Conservation (phyloP, 2,888 invertebrate genomes). For the Pristionchus exspectatus region DNA sequence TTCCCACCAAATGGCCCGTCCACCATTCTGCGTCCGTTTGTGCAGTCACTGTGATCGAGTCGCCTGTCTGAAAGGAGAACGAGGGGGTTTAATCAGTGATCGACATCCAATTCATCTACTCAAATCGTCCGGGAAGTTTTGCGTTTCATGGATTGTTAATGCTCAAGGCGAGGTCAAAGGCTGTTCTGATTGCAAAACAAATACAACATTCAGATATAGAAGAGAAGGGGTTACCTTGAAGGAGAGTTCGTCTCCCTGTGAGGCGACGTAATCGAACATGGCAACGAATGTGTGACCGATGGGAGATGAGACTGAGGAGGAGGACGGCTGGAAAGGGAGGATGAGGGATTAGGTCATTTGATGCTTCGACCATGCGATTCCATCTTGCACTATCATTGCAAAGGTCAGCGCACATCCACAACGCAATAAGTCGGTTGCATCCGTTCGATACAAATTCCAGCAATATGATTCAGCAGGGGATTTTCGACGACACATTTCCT, state of each 20-base stretch:
- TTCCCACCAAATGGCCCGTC: slow-evolving; percentile 67
- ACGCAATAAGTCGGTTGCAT: too few species aligned
- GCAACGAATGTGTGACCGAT: slow-evolving; percentile 62
- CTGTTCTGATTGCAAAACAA: too few species aligned
- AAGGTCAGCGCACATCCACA: too few species aligned
- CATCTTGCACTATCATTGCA: too few species aligned
- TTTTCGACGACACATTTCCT: not conserved
- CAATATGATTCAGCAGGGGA: not conserved
- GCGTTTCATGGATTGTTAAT: too few species aligned
- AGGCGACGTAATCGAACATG: slow-evolving; percentile 75
- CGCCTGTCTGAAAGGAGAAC: slow-evolving; percentile 59
- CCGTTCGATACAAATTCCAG: too few species aligned
- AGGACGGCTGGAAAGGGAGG: not conserved
- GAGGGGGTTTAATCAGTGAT: not conserved
- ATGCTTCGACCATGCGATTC: too few species aligned
- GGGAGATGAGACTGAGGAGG: slow-evolving; percentile 55
- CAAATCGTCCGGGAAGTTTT: too few species aligned
- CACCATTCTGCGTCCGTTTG: slow-evolving; percentile 75
- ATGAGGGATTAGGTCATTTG: too few species aligned
- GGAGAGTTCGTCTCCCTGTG: slow-evolving; percentile 75
- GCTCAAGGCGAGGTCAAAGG: too few species aligned
- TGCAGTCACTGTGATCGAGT: slow-evolving; percentile 65
- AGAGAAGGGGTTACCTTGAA: slow-evolving; percentile 62
- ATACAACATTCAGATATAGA: too few species aligned
- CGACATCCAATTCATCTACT: not conserved